Conservation (phyloP, 2,888 invertebrate genomes). For the Therioaphis trifolii region DNA sequence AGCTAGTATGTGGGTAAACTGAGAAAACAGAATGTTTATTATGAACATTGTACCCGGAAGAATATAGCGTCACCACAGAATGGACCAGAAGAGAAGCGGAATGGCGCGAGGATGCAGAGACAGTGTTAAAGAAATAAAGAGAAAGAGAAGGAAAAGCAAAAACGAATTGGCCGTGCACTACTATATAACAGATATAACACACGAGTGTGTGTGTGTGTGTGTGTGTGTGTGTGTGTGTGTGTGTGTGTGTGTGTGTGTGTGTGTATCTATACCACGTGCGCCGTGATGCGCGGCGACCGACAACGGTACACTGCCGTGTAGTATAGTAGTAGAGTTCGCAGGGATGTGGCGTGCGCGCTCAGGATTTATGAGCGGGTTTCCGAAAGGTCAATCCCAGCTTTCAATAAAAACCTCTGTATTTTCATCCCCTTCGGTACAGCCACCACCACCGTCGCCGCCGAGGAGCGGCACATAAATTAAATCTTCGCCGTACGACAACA, state of each 20-base stretch:
- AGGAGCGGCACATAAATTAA: constrained; percentile 54
- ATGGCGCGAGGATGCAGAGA: too few relatives aligned
- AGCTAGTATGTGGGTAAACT: too few relatives aligned
- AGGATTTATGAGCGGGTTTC: constrained; percentile 43
- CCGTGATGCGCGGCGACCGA: background rate
- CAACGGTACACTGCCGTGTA: too few relatives aligned
- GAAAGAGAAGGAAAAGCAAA: background rate
- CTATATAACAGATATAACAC: background rate
- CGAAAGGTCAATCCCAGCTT: constrained; percentile 59
- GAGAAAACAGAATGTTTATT: too few relatives aligned
- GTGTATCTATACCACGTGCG: background rate
- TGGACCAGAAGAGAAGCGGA: too few relatives aligned
- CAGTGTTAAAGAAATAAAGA: too few relatives aligned
- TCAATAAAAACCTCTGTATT: constrained; percentile 61
- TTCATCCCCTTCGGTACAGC: background rate
- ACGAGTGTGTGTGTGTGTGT: too few relatives aligned
- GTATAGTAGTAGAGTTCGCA: too few relatives aligned
- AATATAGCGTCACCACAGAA: too few relatives aligned
- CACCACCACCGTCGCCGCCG: background rate
- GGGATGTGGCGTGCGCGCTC: background rate
- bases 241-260: too few relatives aligned
- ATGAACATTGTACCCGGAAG: too few relatives aligned
- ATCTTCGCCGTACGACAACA: constrained; percentile 50
- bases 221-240: too few relatives aligned
- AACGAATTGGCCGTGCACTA: constrained; percentile 47